These are phyloP conservation scores for Caenorhabditis sp. DNA, from an alignment of 2,888 invertebrate species.

Conservation along the genomic window DNA sequence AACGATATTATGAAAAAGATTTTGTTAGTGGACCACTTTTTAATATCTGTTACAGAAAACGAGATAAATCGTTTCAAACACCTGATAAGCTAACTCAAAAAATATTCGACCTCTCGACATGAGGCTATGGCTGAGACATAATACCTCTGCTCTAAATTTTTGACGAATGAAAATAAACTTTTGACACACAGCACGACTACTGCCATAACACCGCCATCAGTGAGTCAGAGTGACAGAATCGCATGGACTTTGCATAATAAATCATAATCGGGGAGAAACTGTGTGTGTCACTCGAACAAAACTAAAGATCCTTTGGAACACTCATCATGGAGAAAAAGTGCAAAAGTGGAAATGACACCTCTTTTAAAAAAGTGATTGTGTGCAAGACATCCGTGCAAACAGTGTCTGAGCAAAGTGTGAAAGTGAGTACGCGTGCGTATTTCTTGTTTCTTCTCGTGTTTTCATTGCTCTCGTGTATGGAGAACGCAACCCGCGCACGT, in stretches of 20 bases:
- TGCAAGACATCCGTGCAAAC: constrained; percentile 54
- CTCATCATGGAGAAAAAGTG: constrained; percentile 18
- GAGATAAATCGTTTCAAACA: too few relatives aligned
- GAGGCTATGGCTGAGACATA: background rate
- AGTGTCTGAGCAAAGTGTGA: constrained; percentile 50
- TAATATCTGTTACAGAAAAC: too few relatives aligned
- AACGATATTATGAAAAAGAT: too few relatives aligned
- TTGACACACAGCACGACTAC: constrained; percentile 4
- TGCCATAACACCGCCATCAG: constrained; percentile 3
- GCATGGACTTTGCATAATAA: constrained; percentile 4
- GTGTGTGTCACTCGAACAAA: constrained; percentile 4
- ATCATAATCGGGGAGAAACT: background rate
- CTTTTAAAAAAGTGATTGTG: constrained; percentile 30
- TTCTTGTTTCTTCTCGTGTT: constrained; percentile 41
- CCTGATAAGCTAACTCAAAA: too few relatives aligned
- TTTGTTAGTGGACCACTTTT: too few relatives aligned
- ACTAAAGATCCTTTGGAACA: background rate
- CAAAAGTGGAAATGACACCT: constrained; percentile 41
- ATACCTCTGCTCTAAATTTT: background rate
- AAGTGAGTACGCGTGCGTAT: constrained; percentile 24
- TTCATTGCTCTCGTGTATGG: constrained; percentile 19
- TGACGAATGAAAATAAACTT: constrained; percentile 8
- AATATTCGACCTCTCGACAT: too few relatives aligned
- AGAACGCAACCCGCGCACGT: constrained; percentile 13
- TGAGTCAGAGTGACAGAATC: constrained; percentile 13